Conservation (phyloP, 2,888 invertebrate genomes). For the Himalopsyche japonica region DNA sequence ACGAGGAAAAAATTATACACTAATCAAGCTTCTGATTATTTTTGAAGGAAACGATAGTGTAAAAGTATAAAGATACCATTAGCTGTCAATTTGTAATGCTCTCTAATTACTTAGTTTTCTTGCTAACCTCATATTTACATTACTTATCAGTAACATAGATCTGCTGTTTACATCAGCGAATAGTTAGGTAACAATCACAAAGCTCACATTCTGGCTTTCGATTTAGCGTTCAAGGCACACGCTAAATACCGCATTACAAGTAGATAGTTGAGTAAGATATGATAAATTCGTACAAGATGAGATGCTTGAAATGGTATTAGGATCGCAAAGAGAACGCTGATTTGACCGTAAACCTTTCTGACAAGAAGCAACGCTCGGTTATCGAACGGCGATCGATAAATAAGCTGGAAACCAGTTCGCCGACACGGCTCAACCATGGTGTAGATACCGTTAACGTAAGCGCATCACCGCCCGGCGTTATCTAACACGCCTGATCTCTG, state of each 20-base stretch:
- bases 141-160: neutral
- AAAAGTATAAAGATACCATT: neutral
- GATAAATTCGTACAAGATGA: neutral
- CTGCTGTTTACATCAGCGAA: neutral
- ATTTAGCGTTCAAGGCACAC: neutral
- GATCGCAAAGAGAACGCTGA: neutral
- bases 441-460: slow-evolving; percentile 27
- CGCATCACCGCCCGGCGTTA: slow-evolving; percentile 22
- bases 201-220: neutral
- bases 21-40: no score
- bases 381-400: slow-evolving; percentile 30
- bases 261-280: no score
- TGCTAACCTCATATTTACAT: neutral
- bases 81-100: neutral
- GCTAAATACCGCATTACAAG: neutral
- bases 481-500: slow-evolving; percentile 31
- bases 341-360: neutral
- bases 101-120: neutral
- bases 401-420: slow-evolving; percentile 34
- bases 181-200: neutral
- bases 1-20: no score
- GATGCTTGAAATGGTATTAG: neutral
- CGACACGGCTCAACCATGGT: slow-evolving; percentile 5
- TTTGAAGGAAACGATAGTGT: no score
- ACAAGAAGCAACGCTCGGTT: neutral